Evolutionary conservation across 1,140 invertebrate genomes (phyloP).

Genomic region (Helicorthomorpha holstii): DNA sequence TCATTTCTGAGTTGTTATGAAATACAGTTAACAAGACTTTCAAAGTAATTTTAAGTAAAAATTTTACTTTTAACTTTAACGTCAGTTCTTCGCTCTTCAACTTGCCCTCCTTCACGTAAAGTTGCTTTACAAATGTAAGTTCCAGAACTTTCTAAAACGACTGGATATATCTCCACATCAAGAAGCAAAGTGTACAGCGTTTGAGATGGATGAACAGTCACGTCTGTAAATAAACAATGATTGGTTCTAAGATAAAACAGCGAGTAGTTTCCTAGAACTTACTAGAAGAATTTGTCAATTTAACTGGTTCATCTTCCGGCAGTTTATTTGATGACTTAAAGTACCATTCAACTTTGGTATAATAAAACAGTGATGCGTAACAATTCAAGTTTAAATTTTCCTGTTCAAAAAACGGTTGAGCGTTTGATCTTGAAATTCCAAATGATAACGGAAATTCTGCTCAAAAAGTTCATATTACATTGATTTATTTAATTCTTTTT

Average conservation of each 20-base stretch:
- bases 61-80: neutral
- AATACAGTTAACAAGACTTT: neutral
- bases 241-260: neutral
- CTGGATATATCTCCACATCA: slow-evolving; percentile 1
- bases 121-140: slow-evolving; percentile 6
- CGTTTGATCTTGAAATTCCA: no score
- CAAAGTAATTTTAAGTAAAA: neutral
- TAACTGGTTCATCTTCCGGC: neutral
- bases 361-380: neutral
- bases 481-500: neutral
- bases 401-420: neutral
- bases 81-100: neutral
- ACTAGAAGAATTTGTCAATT: neutral
- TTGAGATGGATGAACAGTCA: neutral
- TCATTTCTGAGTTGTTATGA: slow-evolving; percentile 2
- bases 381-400: neutral
- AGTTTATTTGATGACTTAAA: neutral
- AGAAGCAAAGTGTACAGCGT: neutral
- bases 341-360: neutral
- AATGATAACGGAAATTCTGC: neutral
- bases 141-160: slow-evolving; percentile 5
- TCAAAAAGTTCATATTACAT: neutral
- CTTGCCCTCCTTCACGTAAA: neutral
- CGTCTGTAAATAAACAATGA: neutral
- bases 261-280: neutral